Conservation (phyloP, 2,888 invertebrate species). For the Eupithecia vulgata region DNA sequence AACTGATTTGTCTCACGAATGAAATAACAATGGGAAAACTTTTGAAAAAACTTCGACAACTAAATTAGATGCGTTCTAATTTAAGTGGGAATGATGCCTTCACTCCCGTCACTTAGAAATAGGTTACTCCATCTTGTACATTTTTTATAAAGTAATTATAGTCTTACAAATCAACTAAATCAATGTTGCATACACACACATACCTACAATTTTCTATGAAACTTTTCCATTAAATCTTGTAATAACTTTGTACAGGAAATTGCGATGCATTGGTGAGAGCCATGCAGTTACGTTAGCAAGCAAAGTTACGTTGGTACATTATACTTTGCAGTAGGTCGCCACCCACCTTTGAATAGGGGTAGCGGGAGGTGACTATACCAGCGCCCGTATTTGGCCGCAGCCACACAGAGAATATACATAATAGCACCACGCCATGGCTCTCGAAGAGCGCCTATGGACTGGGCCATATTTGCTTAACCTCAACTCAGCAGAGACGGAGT, state of each 20-base stretch:
- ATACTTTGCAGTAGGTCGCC: background rate
- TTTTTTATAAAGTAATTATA: too few species aligned
- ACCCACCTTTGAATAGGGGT: background rate
- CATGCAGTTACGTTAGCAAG: background rate
- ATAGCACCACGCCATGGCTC: background rate
- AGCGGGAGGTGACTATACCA: background rate
- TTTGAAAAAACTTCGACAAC: background rate
- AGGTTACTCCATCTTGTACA: background rate
- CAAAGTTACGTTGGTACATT: background rate
- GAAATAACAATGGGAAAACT: background rate
- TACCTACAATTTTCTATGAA: background rate
- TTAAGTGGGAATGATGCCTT: background rate
- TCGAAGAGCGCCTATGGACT: background rate
- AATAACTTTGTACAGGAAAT: background rate
- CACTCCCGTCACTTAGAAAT: background rate
- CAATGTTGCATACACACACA: too few species aligned
- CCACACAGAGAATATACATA: background rate
- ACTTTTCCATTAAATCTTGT: background rate
- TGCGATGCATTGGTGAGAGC: background rate
- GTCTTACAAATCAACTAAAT: too few species aligned
- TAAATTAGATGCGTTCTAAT: background rate
- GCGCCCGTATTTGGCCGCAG: background rate
- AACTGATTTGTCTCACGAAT: background rate
- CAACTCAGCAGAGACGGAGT: background rate
- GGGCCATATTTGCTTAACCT: conserved; percentile 4